phyloP scores from a whole-genome alignment of 2,113 vertebrate genomes.

The Cinclus cinclus region DNA sequence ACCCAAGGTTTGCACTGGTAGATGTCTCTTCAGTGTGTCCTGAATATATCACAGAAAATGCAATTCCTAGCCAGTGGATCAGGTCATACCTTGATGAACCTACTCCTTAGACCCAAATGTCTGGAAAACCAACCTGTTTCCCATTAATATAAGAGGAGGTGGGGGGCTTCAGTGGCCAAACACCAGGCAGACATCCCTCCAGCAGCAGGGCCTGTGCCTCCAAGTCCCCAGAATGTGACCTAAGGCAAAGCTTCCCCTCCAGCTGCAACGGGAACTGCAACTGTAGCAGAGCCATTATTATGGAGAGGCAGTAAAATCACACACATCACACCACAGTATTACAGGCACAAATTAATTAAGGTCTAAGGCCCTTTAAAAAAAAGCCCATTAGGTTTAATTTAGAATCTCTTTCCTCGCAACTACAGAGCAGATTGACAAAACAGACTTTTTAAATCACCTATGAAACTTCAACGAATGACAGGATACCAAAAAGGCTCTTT shows the following conservation, averaged over 20 bases:
- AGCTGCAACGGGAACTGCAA: neutral
- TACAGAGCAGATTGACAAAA: constrained; percentile 43
- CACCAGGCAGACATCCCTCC: neutral
- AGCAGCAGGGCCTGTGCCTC: neutral
- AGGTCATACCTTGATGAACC: neutral
- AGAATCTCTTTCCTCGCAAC: constrained; percentile 7
- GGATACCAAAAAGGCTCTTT: constrained; percentile 43
- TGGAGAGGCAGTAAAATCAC: neutral
- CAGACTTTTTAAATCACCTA: constrained; percentile 52
- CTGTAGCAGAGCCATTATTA: neutral
- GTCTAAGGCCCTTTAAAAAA: neutral
- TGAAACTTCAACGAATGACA: constrained; percentile 32
- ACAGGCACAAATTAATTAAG: neutral
- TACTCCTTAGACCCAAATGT: neutral
- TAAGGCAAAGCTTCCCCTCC: neutral
- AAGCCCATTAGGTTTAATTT: constrained; percentile 30
- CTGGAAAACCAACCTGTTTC: neutral
- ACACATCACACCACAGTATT: neutral
- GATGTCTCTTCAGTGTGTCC: neutral
- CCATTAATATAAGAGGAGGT: neutral
- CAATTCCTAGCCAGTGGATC: neutral
- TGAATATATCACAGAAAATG: neutral
- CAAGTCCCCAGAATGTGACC: neutral
- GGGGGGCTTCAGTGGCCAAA: neutral
- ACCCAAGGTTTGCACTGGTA: neutral